A percentile compares a stretch with the other conserved stretches of the same genome.
phyloP scores from a whole-genome alignment of 2,113 vertebrate species.

The Ailurus styani region DNA sequence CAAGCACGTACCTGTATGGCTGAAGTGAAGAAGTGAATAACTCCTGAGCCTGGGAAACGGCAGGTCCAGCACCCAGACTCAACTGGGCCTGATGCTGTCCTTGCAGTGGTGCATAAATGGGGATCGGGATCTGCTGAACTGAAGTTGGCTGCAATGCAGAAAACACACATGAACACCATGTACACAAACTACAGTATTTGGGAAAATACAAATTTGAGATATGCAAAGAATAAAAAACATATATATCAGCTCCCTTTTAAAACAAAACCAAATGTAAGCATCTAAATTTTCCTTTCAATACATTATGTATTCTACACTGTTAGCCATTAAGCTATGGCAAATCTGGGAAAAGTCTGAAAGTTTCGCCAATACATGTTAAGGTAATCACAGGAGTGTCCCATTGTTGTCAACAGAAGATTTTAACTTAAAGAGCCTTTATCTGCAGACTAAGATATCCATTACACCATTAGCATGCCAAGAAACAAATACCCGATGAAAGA shows the following conservation, averaged over 20 bases:
- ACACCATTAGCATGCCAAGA: not conserved
- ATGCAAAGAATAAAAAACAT: not conserved
- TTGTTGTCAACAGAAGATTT: not conserved
- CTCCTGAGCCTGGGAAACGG: constrained; percentile 96
- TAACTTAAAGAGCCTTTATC: not conserved
- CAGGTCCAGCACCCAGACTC: constrained; percentile 89
- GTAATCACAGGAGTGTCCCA: not conserved
- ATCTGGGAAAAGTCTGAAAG: not conserved
- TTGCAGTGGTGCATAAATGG: constrained; percentile 95
- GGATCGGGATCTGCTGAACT: constrained; percentile 96
- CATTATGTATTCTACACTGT: not conserved
- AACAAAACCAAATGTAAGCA: not conserved
- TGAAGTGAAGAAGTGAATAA: constrained; percentile 95
- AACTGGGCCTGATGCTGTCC: constrained; percentile 93
- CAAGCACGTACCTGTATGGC: constrained; percentile 89
- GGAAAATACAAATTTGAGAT: not conserved
- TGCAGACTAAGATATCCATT: not conserved
- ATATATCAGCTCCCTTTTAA: not conserved
- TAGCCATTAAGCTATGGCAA: not conserved
- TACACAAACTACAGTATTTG: not conserved
- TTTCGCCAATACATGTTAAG: not conserved
- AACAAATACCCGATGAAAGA: not conserved
- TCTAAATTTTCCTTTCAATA: not conserved
- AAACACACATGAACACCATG: not conserved
- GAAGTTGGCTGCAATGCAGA: constrained; percentile 85